These are phyloP conservation scores for Bathynomus jamesi DNA, from an alignment of 1,140 invertebrate species.

Conservation along the genomic window DNA sequence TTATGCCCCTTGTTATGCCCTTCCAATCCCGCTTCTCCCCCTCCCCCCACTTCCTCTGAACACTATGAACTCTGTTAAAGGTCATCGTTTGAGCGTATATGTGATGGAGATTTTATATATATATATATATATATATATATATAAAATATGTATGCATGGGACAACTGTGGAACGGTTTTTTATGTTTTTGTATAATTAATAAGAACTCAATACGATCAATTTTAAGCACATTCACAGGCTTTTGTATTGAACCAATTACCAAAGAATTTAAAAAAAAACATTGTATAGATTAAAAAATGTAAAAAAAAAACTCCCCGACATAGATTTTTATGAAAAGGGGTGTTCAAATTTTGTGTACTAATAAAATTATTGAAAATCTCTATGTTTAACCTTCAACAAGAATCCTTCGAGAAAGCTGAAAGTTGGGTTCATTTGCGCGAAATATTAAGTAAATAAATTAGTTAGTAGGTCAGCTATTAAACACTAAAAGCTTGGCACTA, in stretches of 20 bases:
- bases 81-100: too few species aligned
- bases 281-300: conserved; percentile 38
- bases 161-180: conserved; percentile 36
- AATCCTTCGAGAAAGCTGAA: too few species aligned
- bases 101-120: conserved; percentile 34
- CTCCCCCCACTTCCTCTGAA: too few species aligned
- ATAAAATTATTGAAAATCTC: too few species aligned
- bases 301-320: conserved; percentile 33
- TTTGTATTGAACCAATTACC: conserved; percentile 38
- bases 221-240: conserved; percentile 38
- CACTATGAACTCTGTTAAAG: too few species aligned
- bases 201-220: conserved; percentile 34
- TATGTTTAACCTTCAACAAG: too few species aligned
- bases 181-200: conserved; percentile 33
- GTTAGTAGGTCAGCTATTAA: too few species aligned
- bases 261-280: conserved; percentile 33
- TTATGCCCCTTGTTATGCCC: too few species aligned
- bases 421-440: too few species aligned
- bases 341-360: conserved; percentile 38
- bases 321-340: conserved; percentile 39
- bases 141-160: conserved; percentile 40
- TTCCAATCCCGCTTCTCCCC: too few species aligned
- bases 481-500: too few species aligned
- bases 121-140: conserved; percentile 23
- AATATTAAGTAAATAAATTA: too few species aligned